Conservation (phyloP, 2,888 invertebrate genomes). For the Synergus laeviventris region DNA sequence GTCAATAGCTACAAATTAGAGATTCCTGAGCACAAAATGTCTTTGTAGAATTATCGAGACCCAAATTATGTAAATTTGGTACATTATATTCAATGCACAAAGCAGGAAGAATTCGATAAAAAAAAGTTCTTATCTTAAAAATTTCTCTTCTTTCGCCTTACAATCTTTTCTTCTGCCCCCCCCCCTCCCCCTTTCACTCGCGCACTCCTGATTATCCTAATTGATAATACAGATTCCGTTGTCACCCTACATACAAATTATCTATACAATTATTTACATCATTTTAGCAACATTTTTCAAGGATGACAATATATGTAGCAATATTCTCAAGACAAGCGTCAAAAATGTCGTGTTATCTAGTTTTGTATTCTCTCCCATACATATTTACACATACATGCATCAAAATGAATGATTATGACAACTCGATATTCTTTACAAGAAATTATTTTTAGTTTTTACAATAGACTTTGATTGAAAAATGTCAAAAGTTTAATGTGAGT, state of each 20-base stretch:
- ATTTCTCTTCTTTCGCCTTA: background rate
- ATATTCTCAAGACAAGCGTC: constrained; percentile 24
- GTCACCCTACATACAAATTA: constrained; percentile 54
- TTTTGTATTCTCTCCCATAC: constrained; percentile 9
- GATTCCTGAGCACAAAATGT: background rate
- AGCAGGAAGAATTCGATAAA: constrained; percentile 21
- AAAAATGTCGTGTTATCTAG: constrained; percentile 5
- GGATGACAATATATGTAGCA: constrained; percentile 32
- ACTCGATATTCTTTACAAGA: background rate
- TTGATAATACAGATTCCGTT: constrained; percentile 44
- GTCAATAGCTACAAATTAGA: background rate
- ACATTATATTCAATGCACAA: constrained; percentile 33
- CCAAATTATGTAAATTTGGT: constrained; percentile 22
- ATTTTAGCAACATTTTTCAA: constrained; percentile 39
- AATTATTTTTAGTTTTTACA: constrained; percentile 17
- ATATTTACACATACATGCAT: constrained; percentile 8
- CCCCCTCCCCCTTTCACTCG: background rate
- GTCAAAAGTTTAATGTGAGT: background rate
- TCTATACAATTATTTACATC: constrained; percentile 73
- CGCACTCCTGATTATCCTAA: constrained; percentile 2
- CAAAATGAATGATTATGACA: constrained; percentile 1
- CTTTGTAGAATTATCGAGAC: constrained; percentile 8
- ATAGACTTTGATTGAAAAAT: constrained; percentile 20
- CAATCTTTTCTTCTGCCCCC: background rate
- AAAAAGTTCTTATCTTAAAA: constrained; percentile 1